Evolutionary conservation across 2,797 vertebrate genomes (phyloP).

Genomic region (Myripristis murdjan): DNA sequence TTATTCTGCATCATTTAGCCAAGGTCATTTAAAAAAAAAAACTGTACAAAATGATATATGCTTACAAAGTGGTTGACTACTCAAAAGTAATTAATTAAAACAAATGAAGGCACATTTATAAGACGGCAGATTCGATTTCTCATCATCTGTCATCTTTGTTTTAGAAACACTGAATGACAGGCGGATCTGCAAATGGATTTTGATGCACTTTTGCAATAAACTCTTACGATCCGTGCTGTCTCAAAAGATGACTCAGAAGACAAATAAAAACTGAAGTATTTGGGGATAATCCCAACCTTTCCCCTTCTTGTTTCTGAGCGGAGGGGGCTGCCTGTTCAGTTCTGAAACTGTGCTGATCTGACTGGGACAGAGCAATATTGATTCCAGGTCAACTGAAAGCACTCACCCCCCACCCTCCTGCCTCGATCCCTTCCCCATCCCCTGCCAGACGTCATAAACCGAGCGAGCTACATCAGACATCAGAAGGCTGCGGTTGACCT

Average conservation of each 20-base stretch:
- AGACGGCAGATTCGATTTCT: too few relatives aligned
- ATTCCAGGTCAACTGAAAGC: slow-evolving; percentile 48
- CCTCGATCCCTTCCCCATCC: too few relatives aligned
- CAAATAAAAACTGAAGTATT: not conserved
- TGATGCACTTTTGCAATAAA: too few relatives aligned
- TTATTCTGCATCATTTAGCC: not conserved
- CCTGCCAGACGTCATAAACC: slow-evolving; percentile 19
- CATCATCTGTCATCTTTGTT: too few relatives aligned
- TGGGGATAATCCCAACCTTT: slow-evolving; percentile 42
- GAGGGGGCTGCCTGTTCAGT: slow-evolving; percentile 11
- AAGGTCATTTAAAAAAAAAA: too few relatives aligned
- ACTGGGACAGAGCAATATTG: slow-evolving; percentile 45
- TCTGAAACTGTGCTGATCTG: slow-evolving; percentile 49
- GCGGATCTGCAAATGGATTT: not conserved
- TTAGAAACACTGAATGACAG: not conserved
- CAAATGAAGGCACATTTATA: too few relatives aligned
- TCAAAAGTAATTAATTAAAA: too few relatives aligned
- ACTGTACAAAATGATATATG: too few relatives aligned
- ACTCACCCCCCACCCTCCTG: too few relatives aligned
- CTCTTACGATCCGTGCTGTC: too few relatives aligned
- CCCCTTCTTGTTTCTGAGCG: slow-evolving; percentile 43
- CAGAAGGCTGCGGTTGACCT: slow-evolving; percentile 53
- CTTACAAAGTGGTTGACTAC: too few relatives aligned
- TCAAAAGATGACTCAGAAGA: not conserved
- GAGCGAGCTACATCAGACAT: slow-evolving; percentile 40